phyloP scores from a whole-genome alignment of 1,140 invertebrate genomes.

The Drosophila parvula region DNA sequence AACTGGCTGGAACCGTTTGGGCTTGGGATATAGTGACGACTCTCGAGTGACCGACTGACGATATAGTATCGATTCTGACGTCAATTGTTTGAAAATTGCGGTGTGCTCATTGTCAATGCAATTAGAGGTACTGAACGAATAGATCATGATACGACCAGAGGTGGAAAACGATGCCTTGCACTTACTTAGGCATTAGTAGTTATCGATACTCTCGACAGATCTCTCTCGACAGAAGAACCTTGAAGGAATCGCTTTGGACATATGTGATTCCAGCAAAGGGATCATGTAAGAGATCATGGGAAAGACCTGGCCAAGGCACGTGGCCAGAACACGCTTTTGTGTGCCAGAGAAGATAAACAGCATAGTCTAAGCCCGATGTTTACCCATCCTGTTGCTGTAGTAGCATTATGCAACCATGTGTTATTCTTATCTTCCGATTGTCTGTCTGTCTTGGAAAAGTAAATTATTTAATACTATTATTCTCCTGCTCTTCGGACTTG shows the following conservation, averaged over 20 bases:
- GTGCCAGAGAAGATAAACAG: slow-evolving; percentile 23
- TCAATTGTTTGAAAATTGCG: slow-evolving; percentile 60
- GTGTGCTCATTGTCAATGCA: slow-evolving; percentile 58
- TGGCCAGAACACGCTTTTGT: slow-evolving; percentile 36
- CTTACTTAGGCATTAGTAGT: slow-evolving; percentile 55
- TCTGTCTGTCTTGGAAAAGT: slow-evolving; percentile 17
- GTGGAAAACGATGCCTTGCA: slow-evolving; percentile 16
- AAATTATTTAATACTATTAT: slow-evolving; percentile 53
- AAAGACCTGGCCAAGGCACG: slow-evolving; percentile 29
- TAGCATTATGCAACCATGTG: slow-evolving; percentile 20
- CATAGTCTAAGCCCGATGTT: slow-evolving; percentile 8
- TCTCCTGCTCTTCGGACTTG: slow-evolving; percentile 20
- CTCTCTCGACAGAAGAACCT: not conserved
- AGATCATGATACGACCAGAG: slow-evolving; percentile 42
- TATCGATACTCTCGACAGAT: slow-evolving; percentile 37
- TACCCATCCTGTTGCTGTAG: slow-evolving; percentile 11
- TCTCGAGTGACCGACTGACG: slow-evolving; percentile 13
- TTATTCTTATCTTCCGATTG: slow-evolving; percentile 32
- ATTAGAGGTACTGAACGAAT: slow-evolving; percentile 39
- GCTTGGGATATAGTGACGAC: slow-evolving; percentile 20
- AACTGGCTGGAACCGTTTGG: slow-evolving; percentile 35
- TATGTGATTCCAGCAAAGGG: slow-evolving; percentile 6
- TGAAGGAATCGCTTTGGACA: slow-evolving; percentile 42
- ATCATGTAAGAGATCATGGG: slow-evolving; percentile 37
- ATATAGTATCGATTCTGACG: slow-evolving; percentile 50